Conservation (phyloP, 2,888 invertebrate species). For the Pogonocherus hispidulus region DNA sequence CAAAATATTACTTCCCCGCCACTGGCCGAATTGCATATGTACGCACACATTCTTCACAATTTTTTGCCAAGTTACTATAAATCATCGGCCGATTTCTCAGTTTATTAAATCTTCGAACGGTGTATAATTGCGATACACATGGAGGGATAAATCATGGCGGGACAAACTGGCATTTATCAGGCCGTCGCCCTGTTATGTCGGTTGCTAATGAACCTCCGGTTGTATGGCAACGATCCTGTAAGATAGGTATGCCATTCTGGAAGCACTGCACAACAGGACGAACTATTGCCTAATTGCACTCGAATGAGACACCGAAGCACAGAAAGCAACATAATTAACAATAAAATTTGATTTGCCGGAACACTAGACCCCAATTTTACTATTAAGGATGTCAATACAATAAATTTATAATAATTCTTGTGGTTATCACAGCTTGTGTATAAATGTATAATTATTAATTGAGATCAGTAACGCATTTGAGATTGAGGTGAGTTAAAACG, state of each 20-base stretch:
- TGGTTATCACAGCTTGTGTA: no score
- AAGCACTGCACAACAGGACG: slow-evolving; percentile 10
- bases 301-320: no score
- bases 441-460: no score
- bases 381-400: no score
- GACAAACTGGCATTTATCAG: slow-evolving; percentile 64
- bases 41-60: slow-evolving; percentile 53
- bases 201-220: slow-evolving; percentile 59
- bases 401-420: no score
- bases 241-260: slow-evolving; percentile 14
- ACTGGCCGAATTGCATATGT: slow-evolving; percentile 53
- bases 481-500: no score
- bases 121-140: slow-evolving; percentile 67
- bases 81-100: slow-evolving; percentile 66
- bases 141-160: slow-evolving; percentile 63
- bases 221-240: slow-evolving; percentile 44
- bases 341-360: no score
- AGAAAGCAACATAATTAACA: no score
- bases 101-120: slow-evolving; percentile 67
- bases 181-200: slow-evolving; percentile 53
- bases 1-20: neutral
- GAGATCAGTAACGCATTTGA: no score
- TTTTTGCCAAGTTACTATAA: slow-evolving; percentile 54
- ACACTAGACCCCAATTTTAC: no score
- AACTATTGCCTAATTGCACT: slow-evolving; percentile 11